These are phyloP conservation scores for Belonocnema kinseyi DNA, from an alignment of 1,140 invertebrate genomes.

Conservation along the genomic window DNA sequence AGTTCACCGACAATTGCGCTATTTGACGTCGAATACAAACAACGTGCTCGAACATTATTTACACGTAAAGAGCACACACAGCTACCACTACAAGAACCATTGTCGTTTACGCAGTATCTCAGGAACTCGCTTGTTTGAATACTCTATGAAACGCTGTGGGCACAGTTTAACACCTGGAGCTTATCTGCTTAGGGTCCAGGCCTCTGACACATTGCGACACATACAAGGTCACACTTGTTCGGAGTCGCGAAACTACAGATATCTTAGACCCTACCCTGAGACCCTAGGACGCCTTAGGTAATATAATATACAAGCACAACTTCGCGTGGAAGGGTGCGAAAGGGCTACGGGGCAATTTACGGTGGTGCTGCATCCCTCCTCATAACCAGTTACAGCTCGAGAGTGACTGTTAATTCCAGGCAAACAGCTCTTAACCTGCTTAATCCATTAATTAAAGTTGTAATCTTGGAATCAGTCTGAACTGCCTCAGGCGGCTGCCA, in stretches of 20 bases:
- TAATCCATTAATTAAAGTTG: slow-evolving; percentile 63
- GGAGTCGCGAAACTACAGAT: background rate
- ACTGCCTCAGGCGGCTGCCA: slow-evolving; percentile 32
- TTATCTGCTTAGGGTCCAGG: slow-evolving; percentile 3
- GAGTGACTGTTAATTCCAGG: slow-evolving; percentile 41
- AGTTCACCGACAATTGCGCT: background rate
- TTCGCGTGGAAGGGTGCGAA: slow-evolving; percentile 4
- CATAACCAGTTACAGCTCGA: slow-evolving; percentile 4
- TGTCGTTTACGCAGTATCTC: background rate
- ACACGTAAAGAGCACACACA: background rate
- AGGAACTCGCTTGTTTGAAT: slow-evolving; percentile 19
- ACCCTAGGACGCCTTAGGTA: background rate
- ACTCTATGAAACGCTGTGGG: slow-evolving; percentile 16
- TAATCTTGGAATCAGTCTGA: slow-evolving; percentile 58
- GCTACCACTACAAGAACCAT: background rate
- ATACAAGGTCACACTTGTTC: background rate
- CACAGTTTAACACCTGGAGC: slow-evolving; percentile 23
- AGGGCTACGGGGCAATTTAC: slow-evolving; percentile 12
- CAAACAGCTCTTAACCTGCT: slow-evolving; percentile 43
- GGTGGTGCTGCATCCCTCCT: background rate
- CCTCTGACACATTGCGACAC: background rate
- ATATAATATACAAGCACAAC: background rate
- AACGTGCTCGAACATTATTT: background rate
- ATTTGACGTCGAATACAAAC: background rate
- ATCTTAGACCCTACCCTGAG: background rate